Base-by-base conservation (phyloP, 1,140 invertebrate genomes). In the Caligus rogercresseyi region DNA sequence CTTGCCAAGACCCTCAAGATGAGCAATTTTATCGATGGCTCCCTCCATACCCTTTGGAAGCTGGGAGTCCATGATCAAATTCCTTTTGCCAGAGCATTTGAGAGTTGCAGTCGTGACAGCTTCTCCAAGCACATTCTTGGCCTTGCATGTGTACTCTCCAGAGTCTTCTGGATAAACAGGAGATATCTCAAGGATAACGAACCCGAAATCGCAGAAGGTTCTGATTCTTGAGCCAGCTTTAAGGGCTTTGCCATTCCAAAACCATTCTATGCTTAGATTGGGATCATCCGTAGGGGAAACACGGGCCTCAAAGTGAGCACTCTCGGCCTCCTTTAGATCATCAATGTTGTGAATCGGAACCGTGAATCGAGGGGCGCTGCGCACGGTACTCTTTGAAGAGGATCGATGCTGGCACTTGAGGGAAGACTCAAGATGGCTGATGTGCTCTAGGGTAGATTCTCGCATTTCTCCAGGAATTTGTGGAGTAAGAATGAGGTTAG, bases 161-260 rank as follows among this genome's bases (percentile, higher is more conserved):
- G 87, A 87, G 70, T 93, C 89, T 77, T 93, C 88, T 1, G 88
- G 87, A 72, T 93, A 92, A n/a, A 91, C 86, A 0, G 89, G 88
- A 2, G 87, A 90, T 64, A 94, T 91, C 78, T 93, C 89, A 65
- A 91, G 74, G 67, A 93, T 90, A 15, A 90, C 88, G 70, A 93
- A 94, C 53, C 90, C 90, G 75, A 94, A 94, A 72, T 94, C 89
- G 70, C 87, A 87, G 81, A 94, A 93, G 54, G 87, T 91, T 56
- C 89, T 81, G 76, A 93, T 92, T 66, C 90, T 78, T 15, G 89
- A 89, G 57, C 87, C 89, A 31, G 87, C 86, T 73, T 83, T 84
- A 52, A 93, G 74, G 21, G 89, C 83, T 75, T 89, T 87, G 59
- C 88, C 88, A 73, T 94, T 91, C 83, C 86, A 89, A 76, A 86